Base-by-base conservation (phyloP, 2,797 vertebrate species). In the Garrulus glandarius region DNA sequence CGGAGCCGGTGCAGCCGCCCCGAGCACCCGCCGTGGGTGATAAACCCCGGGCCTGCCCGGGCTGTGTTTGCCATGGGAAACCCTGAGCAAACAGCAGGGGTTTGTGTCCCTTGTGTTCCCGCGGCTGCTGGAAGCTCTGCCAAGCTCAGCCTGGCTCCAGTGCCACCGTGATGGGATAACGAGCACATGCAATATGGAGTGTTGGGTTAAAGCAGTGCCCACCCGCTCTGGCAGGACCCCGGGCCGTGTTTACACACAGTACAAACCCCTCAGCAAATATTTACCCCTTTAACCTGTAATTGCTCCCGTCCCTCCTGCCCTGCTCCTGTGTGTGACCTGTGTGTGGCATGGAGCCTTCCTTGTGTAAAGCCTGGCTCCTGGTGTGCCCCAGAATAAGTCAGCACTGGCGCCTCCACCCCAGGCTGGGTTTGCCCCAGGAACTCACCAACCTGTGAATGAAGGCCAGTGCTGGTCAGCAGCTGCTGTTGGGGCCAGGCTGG, bases 391-490 rank as follows among this genome's bases (percentile, higher is more conserved):
- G 27, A 21, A n/a, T 3, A 24, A 4, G 6, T 17, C 8, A 0
- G 24, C 27, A 0, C 47, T n/a, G 3, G 2, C 6, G 22, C 39
- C 39, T 5, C 52, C 20, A 7, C 14, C 36, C 30, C 0, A 0
- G 2, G 0, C 36, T 9, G 9, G 39, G 4, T 27, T 34, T 77
- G 60, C 41, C 63, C 69, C 24, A 0, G 6, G 4, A 24, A 15
- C 13, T 19, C 19, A 1, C 22, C 19, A 36, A 0, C 2, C 24
- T 17, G 6, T 1, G 39, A 30, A 36, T 0, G 0, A 24, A 10
- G 24, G 21, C 39, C 10, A 8, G 61, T 43, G 23, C 63, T 2
- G 17, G 18, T 3, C 39, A 43, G 63, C 21, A 4, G 60, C 67
- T 3, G 15, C 44, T 26, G 8, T 2, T 0, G 10, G 67, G 64